Conservation (phyloP, 2,888 invertebrate species). For the Nemapogon koenigi region DNA sequence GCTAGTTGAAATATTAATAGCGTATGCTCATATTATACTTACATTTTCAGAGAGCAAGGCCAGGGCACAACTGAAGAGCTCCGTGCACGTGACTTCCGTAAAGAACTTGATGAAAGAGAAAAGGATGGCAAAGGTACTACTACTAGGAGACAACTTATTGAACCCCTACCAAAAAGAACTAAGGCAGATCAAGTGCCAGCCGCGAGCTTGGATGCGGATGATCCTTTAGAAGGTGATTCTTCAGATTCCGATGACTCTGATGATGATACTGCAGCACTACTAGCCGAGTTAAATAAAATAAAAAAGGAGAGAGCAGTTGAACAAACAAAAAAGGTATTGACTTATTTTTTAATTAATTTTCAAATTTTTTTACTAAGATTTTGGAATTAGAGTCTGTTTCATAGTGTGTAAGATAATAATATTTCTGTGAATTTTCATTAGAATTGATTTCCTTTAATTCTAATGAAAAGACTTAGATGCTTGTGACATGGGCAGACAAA, state of each 20-base stretch:
- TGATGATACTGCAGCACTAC: conserved; percentile 92
- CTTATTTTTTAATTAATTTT: background rate
- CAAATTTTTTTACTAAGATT: no score
- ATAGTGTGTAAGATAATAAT: no score
- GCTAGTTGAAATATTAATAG: no score
- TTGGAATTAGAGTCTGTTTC: no score
- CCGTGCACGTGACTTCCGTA: conserved; percentile 88
- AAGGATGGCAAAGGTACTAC: conserved; percentile 58
- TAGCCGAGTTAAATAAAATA: conserved; percentile 94
- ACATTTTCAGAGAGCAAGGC: conserved; percentile 82
- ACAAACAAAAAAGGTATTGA: conserved; percentile 77
- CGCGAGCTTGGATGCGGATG: conserved; percentile 95
- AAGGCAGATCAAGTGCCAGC: conserved; percentile 82
- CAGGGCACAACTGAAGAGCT: conserved; percentile 94
- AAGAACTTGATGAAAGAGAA: conserved; percentile 95
- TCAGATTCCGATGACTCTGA: conserved; percentile 84
- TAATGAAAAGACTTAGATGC: no score
- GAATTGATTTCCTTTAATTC: no score
- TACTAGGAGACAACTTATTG: conserved; percentile 32
- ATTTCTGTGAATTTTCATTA: no score
- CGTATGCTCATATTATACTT: no score
- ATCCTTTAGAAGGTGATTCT: conserved; percentile 88
- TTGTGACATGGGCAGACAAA: no score
- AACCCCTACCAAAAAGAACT: conserved; percentile 67
- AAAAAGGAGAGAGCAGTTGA: conserved; percentile 95